Percentiles rank a stretch among this genome's conserved stretches.
These are phyloP conservation scores for Lerema accius DNA, from an alignment of 1,140 invertebrate genomes.

Conservation along the genomic window DNA sequence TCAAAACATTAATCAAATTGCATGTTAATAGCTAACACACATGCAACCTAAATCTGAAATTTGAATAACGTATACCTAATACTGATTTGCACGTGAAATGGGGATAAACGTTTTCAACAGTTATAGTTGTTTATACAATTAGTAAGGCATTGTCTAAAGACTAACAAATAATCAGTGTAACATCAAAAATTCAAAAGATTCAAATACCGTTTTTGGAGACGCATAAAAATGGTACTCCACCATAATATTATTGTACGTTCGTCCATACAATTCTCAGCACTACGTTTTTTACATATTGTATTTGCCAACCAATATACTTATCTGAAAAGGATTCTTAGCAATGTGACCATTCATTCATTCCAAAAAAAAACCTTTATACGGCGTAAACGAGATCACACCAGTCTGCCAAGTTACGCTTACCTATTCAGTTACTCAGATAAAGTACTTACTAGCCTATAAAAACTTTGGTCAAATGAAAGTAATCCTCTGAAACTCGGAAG, in stretches of 20 bases:
- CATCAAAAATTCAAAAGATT: too few species aligned
- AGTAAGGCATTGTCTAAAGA: too few species aligned
- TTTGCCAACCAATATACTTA: too few species aligned
- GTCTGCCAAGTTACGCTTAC: conserved; percentile 36
- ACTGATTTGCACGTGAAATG: conserved; percentile 30
- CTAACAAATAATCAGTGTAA: too few species aligned
- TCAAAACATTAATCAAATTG: conserved; percentile 26
- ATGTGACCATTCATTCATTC: too few species aligned
- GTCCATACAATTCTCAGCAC: too few species aligned
- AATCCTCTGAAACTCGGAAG: conserved; percentile 57
- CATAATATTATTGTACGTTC: too few species aligned
- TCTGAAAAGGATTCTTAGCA: not conserved
- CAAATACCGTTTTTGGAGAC: too few species aligned
- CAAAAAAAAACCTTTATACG: too few species aligned
- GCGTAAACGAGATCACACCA: conserved; percentile 51
- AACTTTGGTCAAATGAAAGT: conserved; percentile 50
- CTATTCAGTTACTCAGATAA: conserved; percentile 39
- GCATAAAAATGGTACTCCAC: too few species aligned
- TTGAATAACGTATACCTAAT: conserved; percentile 21
- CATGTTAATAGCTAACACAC: conserved; percentile 30
- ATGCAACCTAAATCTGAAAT: conserved; percentile 32
- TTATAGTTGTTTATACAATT: not conserved
- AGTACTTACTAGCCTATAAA: conserved; percentile 53
- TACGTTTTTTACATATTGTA: too few species aligned
- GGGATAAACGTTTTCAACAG: conserved; percentile 18